Base-by-base conservation (phyloP, 2,888 invertebrate genomes). In the Drosophila fungiperda region DNA sequence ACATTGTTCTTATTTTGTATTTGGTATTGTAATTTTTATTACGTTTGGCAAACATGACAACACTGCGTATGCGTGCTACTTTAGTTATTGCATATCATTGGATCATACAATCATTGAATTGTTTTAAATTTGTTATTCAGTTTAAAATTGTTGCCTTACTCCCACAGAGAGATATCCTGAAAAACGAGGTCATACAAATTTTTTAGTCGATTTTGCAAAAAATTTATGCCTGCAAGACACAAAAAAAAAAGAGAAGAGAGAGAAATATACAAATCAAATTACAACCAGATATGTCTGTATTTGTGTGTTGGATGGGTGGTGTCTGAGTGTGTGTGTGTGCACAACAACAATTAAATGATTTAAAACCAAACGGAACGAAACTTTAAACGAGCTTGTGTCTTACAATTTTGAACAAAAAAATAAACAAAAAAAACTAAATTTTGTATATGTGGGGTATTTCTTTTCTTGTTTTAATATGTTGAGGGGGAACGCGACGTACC, bases 401-500 rank as follows among this genome's bases (percentile, higher is more conserved):
- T 80, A 71, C 49, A 80, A 80, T 77, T 69, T 78, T 48, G 68
- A 72, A 72, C 29, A 36, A 55, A 48, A 59, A 36, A 55, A 35
- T n/a, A 35, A 45, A 36, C 32, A 35, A 65, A 45, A 20, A 38
- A 38, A 26, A 45, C 15, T 45, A 23, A n/a, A 12, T 9, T 45
- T 29, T 29, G 7, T 29, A 29, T 36, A 42, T 48, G 45, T 59
- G n/a, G 42, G 54, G 52, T 73, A 15, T 45, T 45, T 45, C n/a
- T 26, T 62, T 17, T 48, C 54, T 35, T 54, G 54, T 58, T 48
- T 35, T 8, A 61, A 61, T 32, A 23, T 57, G 26, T 78, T 4
- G 49, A 35, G 59, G 40, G 42, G 65, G 94, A 95, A 95, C 96
- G 96, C 94, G 96, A 96, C 95, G 96, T 96, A 95, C 97, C 96